Base-by-base conservation (phyloP, 1,140 invertebrate genomes). In the Diabrotica undecimpunctata region DNA sequence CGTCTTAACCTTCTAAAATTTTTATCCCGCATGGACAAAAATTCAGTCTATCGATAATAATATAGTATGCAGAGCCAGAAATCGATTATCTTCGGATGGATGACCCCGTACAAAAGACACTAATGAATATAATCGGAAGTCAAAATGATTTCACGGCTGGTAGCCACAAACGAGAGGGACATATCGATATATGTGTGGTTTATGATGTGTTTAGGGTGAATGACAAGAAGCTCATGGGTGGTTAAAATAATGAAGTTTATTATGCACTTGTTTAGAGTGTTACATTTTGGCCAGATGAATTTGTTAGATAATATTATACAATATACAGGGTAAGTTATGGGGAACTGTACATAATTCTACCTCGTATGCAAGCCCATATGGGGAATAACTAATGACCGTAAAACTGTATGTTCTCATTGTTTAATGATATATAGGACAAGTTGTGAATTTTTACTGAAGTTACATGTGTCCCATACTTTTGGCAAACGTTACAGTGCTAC, bases 91-190 rank as follows among this genome's bases (percentile, higher is more conserved):
- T 36, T 50, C 35, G 62, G 54, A 36, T 7, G 54, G 41, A 53
- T 52, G 35, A 51, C 6, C 55, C 39, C 55, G 13, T 51, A 64
- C 62, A 64, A 64, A 64, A 58, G 62, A 57, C 35, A 36, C 6
- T 64, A 64, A 64, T 64, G 62, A 58, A 64, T 57, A 58, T 64
- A 58, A 64, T 64, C 62, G 55, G 55, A 64, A 56, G 62, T 58
- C 55, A 36, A 52, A 57, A 58, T 57, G 62, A 64, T 64, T 64
- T 64, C 54, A 64, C 54, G 55, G 12, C 52, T 39, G 62, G 55
- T 64, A 10, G 25, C 35, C 55, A 64, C 37, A 54, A 39, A 10
- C 25, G 52, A 62, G 12, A 62, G 61, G 61, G 61, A 54, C 14
- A 53, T 62, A 51, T 57, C 12, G 55, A 37, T 12, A 12, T 60